Base-by-base conservation (phyloP, 2,797 vertebrate genomes). In the Anisognathus igniventris region DNA sequence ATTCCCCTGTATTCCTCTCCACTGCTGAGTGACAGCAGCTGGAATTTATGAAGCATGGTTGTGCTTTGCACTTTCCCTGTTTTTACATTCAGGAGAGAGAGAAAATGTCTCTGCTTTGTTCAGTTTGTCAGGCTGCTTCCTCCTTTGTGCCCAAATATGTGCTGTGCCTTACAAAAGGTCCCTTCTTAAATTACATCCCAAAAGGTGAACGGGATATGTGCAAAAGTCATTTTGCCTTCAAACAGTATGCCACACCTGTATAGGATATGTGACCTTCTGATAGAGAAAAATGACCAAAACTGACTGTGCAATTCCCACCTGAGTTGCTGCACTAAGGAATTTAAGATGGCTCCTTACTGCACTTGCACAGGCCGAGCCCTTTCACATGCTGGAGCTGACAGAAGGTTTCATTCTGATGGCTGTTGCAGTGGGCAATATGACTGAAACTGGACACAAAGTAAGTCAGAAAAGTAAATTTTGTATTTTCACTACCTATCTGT, bases 31-130 rank as follows among this genome's bases (percentile, higher is more conserved):
- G 95, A 95, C 96, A 96, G 94, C 91, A 92, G 90, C 62, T 95
- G 93, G 90, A 94, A 96, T 96, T 96, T 91, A 96, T 96, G 96
- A 96, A 95, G 73, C 94, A 91, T 14, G 21, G 68, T 88, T 91
- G 66, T 72, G 58, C 76, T 93, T 91, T 95, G 58, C 82, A 88
- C 72, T 9, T 95, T 88, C 79, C 42, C 93, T 94, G 91, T 47
- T 96, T 96, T 95, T 84, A 84, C 73, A 62, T 96, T 96, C 86
- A 94, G 51, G 67, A 90, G 71, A 92, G 86, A 91, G 78, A 85
- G 81, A 92, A 94, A 96, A 92, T 40, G 23, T 72, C 90, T 92
- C 89, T 56, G 58, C 92, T 91, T 96, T 91, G 76, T 91, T 93
- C 90, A 71, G 70, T 84, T 93, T 91, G 86, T 95, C 94, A 94